These are phyloP conservation scores for Latrodectus geometricus DNA, from an alignment of 1,140 invertebrate species.

Conservation along the genomic window DNA sequence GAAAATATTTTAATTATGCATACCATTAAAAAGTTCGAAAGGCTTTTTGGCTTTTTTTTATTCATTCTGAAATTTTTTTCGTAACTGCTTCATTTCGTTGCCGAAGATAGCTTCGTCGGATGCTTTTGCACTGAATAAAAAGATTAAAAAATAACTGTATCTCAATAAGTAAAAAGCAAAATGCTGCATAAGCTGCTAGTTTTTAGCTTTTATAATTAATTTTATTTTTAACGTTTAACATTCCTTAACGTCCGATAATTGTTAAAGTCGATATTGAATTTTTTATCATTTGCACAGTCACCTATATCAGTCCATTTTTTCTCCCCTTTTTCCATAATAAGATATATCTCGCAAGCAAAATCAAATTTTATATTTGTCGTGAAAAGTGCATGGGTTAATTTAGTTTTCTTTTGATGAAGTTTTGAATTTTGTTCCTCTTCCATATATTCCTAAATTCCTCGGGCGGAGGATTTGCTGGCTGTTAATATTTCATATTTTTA, in stretches of 20 bases:
- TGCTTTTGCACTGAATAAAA: slow-evolving; percentile 22
- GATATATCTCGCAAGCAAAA: slow-evolving; percentile 21
- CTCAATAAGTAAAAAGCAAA: slow-evolving; percentile 62
- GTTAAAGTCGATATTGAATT: slow-evolving; percentile 61
- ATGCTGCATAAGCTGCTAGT: slow-evolving; percentile 52
- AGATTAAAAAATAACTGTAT: slow-evolving; percentile 54
- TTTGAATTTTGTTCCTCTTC: slow-evolving; percentile 8
- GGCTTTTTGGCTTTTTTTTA: slow-evolving; percentile 39
- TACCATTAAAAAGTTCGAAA: slow-evolving; percentile 62
- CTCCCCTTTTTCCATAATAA: neutral
- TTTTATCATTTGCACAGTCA: slow-evolving; percentile 2
- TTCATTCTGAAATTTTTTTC: slow-evolving; percentile 21
- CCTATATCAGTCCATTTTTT: slow-evolving; percentile 47
- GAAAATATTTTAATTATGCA: slow-evolving; percentile 62
- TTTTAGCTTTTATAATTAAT: slow-evolving; percentile 60
- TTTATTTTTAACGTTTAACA: slow-evolving; percentile 61
- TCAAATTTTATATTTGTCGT: slow-evolving; percentile 40
- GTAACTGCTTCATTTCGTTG: slow-evolving; percentile 54
- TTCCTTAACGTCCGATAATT: slow-evolving; percentile 61
- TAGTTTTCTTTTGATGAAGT: slow-evolving; percentile 37
- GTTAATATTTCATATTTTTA: neutral
- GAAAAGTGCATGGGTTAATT: slow-evolving; percentile 53
- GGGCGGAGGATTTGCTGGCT: neutral
- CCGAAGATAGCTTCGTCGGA: slow-evolving; percentile 38
- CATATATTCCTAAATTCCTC: neutral